Conservation (phyloP, 2,113 vertebrate species). For the Mobula hypostoma region DNA sequence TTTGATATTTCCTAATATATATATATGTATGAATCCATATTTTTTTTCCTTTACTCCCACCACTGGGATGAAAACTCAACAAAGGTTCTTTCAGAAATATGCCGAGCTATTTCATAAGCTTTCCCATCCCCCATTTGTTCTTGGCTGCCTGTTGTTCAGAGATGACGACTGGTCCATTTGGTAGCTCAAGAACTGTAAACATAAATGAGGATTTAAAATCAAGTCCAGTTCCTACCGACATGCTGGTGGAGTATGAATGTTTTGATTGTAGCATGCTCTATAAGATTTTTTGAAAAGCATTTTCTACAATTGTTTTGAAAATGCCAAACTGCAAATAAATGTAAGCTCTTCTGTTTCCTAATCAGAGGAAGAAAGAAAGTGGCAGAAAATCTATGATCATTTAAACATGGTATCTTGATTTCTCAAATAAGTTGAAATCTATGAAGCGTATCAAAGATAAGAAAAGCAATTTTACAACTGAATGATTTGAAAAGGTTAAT, state of each 20-base stretch:
- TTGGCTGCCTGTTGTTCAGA: background rate
- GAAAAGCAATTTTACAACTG: conserved; percentile 25
- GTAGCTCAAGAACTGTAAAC: background rate
- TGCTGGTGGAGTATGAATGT: background rate
- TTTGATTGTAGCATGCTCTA: background rate
- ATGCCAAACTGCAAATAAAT: background rate
- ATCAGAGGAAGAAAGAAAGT: background rate
- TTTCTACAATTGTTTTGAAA: background rate
- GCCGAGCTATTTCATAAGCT: background rate
- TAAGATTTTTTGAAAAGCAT: background rate
- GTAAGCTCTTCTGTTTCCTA: background rate
- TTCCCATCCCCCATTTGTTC: background rate
- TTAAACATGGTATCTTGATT: background rate
- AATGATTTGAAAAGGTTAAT: conserved; percentile 31
- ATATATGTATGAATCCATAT: background rate
- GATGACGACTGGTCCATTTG: background rate
- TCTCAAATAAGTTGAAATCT: background rate
- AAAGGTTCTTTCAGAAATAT: background rate
- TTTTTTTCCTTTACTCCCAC: background rate
- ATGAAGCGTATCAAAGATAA: background rate
- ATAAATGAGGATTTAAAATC: background rate
- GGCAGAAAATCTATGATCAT: background rate
- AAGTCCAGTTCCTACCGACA: background rate
- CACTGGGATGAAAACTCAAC: background rate
- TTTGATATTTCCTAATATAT: background rate